phyloP scores from a whole-genome alignment of 2,113 vertebrate genomes.

The Baryphthengus martii region DNA sequence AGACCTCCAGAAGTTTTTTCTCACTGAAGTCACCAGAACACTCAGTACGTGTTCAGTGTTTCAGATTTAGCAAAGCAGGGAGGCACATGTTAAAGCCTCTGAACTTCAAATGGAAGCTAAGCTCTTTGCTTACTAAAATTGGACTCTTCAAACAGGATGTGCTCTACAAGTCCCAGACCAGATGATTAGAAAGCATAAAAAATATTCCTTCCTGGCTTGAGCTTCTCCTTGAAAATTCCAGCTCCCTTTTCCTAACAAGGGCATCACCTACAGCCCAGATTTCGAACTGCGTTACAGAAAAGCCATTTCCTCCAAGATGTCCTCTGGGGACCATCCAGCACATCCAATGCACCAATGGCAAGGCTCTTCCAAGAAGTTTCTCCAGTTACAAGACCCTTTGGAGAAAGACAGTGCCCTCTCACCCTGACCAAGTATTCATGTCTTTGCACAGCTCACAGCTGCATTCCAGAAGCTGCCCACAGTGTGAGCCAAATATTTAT shows the following conservation, averaged over 20 bases:
- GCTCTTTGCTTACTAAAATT: not conserved
- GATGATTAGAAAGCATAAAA: not conserved
- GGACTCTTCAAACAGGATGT: not conserved
- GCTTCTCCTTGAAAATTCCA: not conserved
- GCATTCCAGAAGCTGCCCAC: not conserved
- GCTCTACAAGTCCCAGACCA: not conserved
- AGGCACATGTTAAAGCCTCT: not conserved
- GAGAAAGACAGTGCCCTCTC: not conserved
- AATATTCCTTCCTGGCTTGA: not conserved
- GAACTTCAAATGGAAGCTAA: not conserved
- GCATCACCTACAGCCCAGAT: not conserved
- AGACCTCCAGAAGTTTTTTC: not conserved
- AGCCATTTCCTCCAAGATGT: not conserved
- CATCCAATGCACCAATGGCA: not conserved
- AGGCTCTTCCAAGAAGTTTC: not conserved
- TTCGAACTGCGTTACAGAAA: not conserved
- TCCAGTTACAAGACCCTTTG: not conserved
- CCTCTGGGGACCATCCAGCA: not conserved
- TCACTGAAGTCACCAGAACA: not conserved
- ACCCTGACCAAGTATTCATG: not conserved
- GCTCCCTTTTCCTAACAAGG: accelerated
- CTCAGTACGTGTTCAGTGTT: accelerated
- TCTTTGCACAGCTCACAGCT: not conserved
- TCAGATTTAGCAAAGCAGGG: not conserved
- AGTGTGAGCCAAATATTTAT: not conserved